Evolutionary conservation across 2,888 invertebrate genomes (phyloP), one percentile per base, ranked within the genome.

Genomic region (Xylota segnis): DNA sequence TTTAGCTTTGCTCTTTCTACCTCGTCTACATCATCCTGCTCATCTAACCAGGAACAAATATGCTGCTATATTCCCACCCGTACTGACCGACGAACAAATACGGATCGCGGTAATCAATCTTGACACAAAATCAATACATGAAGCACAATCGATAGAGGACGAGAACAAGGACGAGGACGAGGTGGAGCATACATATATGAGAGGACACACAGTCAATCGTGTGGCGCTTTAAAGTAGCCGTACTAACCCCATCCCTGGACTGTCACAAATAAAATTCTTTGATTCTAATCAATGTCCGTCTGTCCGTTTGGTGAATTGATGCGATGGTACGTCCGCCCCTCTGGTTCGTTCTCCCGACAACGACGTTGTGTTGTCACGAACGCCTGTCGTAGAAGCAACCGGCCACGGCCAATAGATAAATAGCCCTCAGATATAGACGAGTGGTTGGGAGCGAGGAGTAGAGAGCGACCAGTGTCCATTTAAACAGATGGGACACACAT

Each of bases 401-500:
- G 16, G 29, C 45, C 47, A 66, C 34, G 12, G 34, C 61, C 70
- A 71, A 75, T 65, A 79, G 75, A 84, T 79, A 79, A 84, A 75
- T 75, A 79, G 78, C 84, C 70, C 34, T 50, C 58, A 65, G 70
- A 75, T 75, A 58, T 29, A 70, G 29, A 59, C 70, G 9, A 54
- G 52, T 58, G 23, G 29, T 3, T 34, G 16, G 16, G n/a, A 50
- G 27, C 3, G 4, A 7, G 32, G 32, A 43, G 50, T 16, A n/a
- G 65, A 59, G 58, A 37, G 45, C 47, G 43, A 45, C 54, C 68
- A 58, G 58, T 87, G 74, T 82, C 82, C 82, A 82, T 82, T 82
- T 87, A 87, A 87, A 83, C 87, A 82, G 82, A 87, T 82, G 87
- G 82, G 82, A 87, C 77, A 83, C 87, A 87, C 87, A 77, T 87